Evolutionary conservation across 1,140 invertebrate genomes (phyloP).

Genomic region (Macrosteles quadrilineatus): DNA sequence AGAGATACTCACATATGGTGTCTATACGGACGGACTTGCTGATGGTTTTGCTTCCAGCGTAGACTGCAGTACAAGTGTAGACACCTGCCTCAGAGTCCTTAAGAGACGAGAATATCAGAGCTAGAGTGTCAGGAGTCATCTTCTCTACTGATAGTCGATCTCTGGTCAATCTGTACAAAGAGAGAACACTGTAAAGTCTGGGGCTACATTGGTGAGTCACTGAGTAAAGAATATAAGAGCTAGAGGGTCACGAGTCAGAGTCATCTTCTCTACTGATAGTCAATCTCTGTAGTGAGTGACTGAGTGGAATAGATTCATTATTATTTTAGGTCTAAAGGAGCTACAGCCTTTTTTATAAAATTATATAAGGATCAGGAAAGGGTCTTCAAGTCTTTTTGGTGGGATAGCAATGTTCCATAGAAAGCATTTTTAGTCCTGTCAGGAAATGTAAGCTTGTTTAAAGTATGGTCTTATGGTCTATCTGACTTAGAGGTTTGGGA

Average conservation of each 20-base stretch:
- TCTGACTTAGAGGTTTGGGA: too few relatives aligned
- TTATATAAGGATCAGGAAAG: too few relatives aligned
- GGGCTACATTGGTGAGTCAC: conserved; percentile 27
- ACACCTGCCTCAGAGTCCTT: conserved; percentile 73
- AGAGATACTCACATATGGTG: conserved; percentile 71
- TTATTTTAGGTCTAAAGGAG: too few relatives aligned
- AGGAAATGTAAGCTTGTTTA: too few relatives aligned
- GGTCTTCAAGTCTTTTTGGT: too few relatives aligned
- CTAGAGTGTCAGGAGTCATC: conserved; percentile 59
- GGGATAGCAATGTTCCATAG: too few relatives aligned
- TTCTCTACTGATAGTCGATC: conserved; percentile 66
- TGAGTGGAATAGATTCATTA: not conserved
- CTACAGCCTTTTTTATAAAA: too few relatives aligned
- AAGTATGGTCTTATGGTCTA: too few relatives aligned
- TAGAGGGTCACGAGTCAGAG: not conserved
- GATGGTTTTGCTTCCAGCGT: conserved; percentile 66
- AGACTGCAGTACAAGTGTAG: conserved; percentile 80
- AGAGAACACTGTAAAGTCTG: conserved; percentile 17
- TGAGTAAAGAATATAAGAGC: not conserved
- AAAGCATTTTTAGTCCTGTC: too few relatives aligned
- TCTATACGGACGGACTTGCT: conserved; percentile 66
- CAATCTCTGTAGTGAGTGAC: not conserved
- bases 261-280: not conserved
- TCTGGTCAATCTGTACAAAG: conserved; percentile 45
- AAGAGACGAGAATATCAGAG: conserved; percentile 74